Conservation (phyloP, 2,888 invertebrate genomes). For the Iselma pallidipennis region DNA sequence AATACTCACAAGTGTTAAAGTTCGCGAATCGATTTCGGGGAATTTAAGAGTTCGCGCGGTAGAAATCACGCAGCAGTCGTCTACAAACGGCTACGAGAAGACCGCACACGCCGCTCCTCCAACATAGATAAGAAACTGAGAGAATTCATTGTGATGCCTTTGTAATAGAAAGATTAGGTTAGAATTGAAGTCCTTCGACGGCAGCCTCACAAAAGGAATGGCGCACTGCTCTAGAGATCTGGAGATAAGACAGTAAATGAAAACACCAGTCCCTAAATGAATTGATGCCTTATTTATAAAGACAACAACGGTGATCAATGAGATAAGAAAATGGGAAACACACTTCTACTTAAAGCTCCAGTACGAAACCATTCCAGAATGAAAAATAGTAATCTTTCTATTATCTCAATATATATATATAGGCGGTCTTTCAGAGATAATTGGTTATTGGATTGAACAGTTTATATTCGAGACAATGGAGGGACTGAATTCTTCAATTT, state of each 20-base stretch:
- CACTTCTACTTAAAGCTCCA: background rate
- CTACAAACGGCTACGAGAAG: slow-evolving; percentile 13
- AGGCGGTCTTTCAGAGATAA: background rate
- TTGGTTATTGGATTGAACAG: slow-evolving; percentile 9
- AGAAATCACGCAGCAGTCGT: slow-evolving; percentile 28
- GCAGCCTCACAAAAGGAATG: slow-evolving; percentile 28
- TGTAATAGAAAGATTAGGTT: slow-evolving; percentile 46
- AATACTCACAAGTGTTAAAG: slow-evolving; percentile 49
- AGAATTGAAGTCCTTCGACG: slow-evolving; percentile 41
- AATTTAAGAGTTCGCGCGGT: slow-evolving; percentile 37
- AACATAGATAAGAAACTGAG: slow-evolving; percentile 36
- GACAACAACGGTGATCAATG: background rate
- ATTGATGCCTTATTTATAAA: background rate
- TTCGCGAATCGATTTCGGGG: slow-evolving; percentile 40
- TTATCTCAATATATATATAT: background rate
- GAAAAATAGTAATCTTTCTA: background rate
- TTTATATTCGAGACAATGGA: background rate
- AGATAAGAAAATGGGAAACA: background rate
- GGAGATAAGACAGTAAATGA: slow-evolving; percentile 28
- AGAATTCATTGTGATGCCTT: slow-evolving; percentile 45
- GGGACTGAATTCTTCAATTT: background rate
- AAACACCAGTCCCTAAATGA: slow-evolving; percentile 12
- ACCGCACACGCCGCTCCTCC: slow-evolving; percentile 15
- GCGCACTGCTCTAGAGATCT: slow-evolving; percentile 14
- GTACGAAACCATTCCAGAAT: background rate